Percentiles rank a stretch among this genome's conserved stretches.
Evolutionary conservation across 2,888 invertebrate genomes (phyloP).

Genomic region (Eupeodes luniger): DNA sequence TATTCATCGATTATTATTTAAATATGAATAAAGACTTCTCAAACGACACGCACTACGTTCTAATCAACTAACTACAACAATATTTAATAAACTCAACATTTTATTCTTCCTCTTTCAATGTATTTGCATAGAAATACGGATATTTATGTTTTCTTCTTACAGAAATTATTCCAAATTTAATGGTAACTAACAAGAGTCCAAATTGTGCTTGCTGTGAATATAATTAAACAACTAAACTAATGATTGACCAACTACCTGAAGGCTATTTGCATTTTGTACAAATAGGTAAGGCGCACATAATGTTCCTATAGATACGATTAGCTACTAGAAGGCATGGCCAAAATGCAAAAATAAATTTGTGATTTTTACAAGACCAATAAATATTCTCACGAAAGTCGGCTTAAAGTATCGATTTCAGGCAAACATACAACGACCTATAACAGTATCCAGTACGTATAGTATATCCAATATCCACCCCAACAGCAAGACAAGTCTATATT

Average conservation of each 20-base stretch:
- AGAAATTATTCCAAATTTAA: constrained; percentile 29
- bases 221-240: constrained; percentile 47
- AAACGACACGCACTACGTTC: not conserved
- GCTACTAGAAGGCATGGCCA: constrained; percentile 1
- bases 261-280: constrained; percentile 35
- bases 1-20: not conserved
- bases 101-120: constrained; percentile 6
- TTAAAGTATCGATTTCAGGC: constrained; percentile 54
- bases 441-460: constrained; percentile 31
- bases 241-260: constrained; percentile 30
- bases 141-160: not conserved
- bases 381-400: constrained; percentile 44
- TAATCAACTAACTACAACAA: not conserved
- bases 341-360: constrained; percentile 66
- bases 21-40: not conserved
- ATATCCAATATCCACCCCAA: constrained; percentile 55
- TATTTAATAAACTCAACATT: constrained; percentile 8
- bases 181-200: constrained; percentile 4
- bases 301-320: no score
- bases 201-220: not conserved
- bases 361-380: constrained; percentile 53
- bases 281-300: constrained; percentile 5
- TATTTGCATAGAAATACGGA: not conserved
- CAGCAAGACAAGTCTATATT: not conserved
- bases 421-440: constrained; percentile 27